These are phyloP conservation scores for Capromys pilorides DNA, from an alignment of 2,797 vertebrate genomes.

Conservation along the genomic window DNA sequence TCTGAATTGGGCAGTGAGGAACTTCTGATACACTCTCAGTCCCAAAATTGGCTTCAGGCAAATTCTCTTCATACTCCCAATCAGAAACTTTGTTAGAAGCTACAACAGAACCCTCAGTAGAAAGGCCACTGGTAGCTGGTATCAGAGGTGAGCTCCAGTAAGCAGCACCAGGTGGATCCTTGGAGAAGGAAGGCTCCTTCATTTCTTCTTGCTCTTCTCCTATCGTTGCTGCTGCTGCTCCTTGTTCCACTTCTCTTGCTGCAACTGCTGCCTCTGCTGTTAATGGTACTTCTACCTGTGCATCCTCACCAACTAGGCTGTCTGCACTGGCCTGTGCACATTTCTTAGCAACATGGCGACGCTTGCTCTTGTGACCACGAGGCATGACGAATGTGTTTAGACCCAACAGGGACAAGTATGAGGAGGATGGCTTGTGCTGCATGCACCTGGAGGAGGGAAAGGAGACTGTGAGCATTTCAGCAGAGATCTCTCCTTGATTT, in stretches of 20 bases:
- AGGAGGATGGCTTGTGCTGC: background rate
- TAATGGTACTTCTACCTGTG: background rate
- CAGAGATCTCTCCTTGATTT: too few species aligned
- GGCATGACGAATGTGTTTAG: constrained; percentile 34
- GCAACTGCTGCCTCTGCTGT: background rate
- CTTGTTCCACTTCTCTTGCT: too few species aligned
- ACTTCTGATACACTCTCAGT: rapidly evolving
- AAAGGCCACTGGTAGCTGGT: background rate
- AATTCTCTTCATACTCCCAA: background rate
- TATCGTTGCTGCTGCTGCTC: background rate
- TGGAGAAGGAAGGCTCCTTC: background rate
- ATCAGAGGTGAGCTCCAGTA: background rate
- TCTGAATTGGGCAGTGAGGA: rapidly evolving
- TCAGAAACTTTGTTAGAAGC: background rate
- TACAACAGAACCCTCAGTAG: background rate
- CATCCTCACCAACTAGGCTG: rapidly evolving
- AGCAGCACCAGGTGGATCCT: background rate
- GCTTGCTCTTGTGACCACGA: constrained; percentile 8
- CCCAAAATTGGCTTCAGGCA: background rate
- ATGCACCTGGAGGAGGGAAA: too few species aligned
- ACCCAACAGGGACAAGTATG: background rate
- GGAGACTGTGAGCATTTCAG: too few species aligned
- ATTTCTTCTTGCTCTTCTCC: background rate
- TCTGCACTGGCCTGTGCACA: rapidly evolving
- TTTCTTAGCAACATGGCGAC: background rate